phyloP scores from a whole-genome alignment of 1,140 invertebrate species.

The Brachionus manjavacas region DNA sequence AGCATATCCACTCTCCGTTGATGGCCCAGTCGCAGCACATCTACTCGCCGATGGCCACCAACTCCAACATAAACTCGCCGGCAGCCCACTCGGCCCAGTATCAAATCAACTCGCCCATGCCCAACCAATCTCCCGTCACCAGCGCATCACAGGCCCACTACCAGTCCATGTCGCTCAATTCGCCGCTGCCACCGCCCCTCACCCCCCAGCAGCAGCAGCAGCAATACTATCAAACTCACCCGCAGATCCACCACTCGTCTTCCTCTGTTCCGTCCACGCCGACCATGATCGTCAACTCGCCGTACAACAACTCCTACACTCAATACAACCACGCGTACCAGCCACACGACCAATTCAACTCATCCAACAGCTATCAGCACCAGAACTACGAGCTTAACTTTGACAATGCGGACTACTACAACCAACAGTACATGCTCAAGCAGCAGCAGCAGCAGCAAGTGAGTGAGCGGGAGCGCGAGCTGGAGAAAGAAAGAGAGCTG shows the following conservation, averaged over 20 bases:
- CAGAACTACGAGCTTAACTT: background rate
- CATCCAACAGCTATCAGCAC: background rate
- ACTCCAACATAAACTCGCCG: conserved; percentile 12
- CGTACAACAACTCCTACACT: conserved; percentile 15
- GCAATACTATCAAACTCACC: background rate
- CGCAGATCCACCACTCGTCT: background rate
- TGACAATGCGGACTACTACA: background rate
- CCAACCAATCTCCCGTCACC: background rate
- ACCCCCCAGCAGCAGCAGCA: conserved; percentile 30
- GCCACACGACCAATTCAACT: background rate
- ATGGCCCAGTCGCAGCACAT: conserved; percentile 29
- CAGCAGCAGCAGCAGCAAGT: conserved; percentile 30
- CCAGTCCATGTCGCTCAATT: conserved; percentile 6
- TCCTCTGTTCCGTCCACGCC: background rate
- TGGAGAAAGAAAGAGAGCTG: conserved; percentile 13
- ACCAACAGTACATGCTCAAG: conserved; percentile 10
- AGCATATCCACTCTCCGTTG: conserved; percentile 16
- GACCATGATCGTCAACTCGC: conserved; percentile 17
- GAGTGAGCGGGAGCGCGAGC: background rate
- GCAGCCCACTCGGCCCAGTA: background rate
- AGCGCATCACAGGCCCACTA: background rate
- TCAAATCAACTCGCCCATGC: conserved; percentile 31
- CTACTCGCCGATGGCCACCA: background rate
- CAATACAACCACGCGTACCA: conserved; percentile 20
- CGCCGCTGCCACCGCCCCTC: conserved; percentile 14